Evolutionary conservation across 1,140 invertebrate genomes (phyloP), one percentile per base, ranked within the genome.

Genomic region (Drosophila miranda): DNA sequence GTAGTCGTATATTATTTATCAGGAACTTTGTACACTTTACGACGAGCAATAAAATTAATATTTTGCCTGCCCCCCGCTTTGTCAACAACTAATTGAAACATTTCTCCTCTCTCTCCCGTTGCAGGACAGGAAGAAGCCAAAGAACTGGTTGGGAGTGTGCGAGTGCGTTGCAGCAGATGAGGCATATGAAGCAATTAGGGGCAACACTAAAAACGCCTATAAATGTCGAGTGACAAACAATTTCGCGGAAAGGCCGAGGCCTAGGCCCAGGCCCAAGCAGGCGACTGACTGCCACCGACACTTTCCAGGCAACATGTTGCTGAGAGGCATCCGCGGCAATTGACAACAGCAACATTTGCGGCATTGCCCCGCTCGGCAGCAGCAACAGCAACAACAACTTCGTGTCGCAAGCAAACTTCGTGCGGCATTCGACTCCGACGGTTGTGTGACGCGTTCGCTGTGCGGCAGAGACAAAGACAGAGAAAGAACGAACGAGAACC

Each of bases 1-100:
- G 26, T 51, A 49, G 26, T 51, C 62, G 41, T 61, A 58, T 67
- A 73, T 73, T 80, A 64, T 73, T 72, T 84, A 83, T 84, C 68
- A 80, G 50, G 66, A 79, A 71, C 62, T 80, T 58, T 76, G 53
- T 73, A 42, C 43, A 44, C 11, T 80, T 86, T 73, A 77, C 49
- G 68, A 60, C 52, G 23, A 44, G 76, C 72, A 61, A 73, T 83
- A 69, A 83, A 83, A 75, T 49, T 71, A 84, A 86, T 75, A 68
- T 64, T 63, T 43, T 59, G 42, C 63, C 59, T 54, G 30, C 11
- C 11, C 16, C 16, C 30, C 45, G 41, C 50, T 73, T 70, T 78
- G 75, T 82, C 79, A 75, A 74, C 81, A 84, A 84, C 81, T 81
- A 81, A 84, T 86, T 81, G 74, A 86, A 74, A 84, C 66, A 69